Evolutionary conservation across 1,140 invertebrate genomes (phyloP).

Genomic region (Melipona quadrifasciata): DNA sequence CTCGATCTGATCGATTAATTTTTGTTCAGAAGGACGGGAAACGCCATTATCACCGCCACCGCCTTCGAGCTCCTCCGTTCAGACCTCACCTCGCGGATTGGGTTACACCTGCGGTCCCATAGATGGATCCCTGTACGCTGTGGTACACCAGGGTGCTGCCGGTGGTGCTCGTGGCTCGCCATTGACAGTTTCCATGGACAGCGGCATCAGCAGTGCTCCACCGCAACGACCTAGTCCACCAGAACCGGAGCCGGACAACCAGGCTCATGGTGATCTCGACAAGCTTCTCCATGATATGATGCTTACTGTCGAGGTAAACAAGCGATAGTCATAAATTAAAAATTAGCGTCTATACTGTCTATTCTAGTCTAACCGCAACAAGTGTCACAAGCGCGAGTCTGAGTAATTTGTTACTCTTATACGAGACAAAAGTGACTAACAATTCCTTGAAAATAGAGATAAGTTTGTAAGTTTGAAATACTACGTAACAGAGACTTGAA

Average conservation of each 20-base stretch:
- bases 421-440: neutral
- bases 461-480: neutral
- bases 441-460: neutral
- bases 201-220: constrained; percentile 88
- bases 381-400: no score
- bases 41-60: constrained; percentile 78
- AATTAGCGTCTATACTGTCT: neutral
- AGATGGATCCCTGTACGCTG: constrained; percentile 94
- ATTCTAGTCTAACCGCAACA: no score
- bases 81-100: constrained; percentile 78
- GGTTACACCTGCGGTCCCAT: constrained; percentile 90
- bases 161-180: constrained; percentile 84
- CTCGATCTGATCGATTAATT: constrained; percentile 22
- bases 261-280: constrained; percentile 85
- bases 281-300: constrained; percentile 91
- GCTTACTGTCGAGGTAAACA: constrained; percentile 87
- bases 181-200: constrained; percentile 92
- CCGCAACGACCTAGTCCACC: constrained; percentile 79
- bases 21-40: constrained; percentile 77
- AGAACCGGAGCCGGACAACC: constrained; percentile 73
- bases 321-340: neutral
- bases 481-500: neutral
- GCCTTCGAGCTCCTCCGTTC: constrained; percentile 73
- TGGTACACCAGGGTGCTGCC: constrained; percentile 84
- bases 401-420: no score